phyloP scores from a whole-genome alignment of 2,113 vertebrate species.

The Leucoraja erinaceus region DNA sequence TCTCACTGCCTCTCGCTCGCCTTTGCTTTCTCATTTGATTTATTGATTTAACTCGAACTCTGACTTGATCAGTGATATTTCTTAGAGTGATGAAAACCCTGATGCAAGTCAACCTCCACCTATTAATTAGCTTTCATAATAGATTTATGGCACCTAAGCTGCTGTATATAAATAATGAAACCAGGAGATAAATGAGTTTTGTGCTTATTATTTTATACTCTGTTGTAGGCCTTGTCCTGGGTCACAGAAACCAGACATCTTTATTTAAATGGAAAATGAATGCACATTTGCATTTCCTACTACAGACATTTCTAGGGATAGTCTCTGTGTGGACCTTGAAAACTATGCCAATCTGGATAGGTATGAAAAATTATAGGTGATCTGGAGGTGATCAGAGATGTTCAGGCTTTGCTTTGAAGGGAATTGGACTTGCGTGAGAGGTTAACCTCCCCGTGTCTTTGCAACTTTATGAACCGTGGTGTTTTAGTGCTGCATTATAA shows the following conservation, averaged over 20 bases:
- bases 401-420: too few species aligned
- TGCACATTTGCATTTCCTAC: neutral
- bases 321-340: neutral
- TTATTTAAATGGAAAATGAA: neutral
- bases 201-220: neutral
- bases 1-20: too few species aligned
- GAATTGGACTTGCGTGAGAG: too few species aligned
- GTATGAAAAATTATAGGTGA: too few species aligned
- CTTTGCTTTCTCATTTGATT: too few species aligned
- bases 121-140: neutral
- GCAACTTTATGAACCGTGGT: neutral
- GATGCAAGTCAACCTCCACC: neutral
- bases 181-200: neutral
- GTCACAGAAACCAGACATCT: neutral
- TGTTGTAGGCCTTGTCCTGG: neutral
- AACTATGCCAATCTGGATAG: too few species aligned
- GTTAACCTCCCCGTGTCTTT: too few species aligned
- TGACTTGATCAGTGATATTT: neutral
- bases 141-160: neutral
- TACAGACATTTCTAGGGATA: neutral
- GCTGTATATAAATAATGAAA: neutral
- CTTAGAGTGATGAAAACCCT: neutral
- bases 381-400: too few species aligned
- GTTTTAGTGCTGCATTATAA: neutral
- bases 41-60: too few species aligned